Percentiles rank a stretch among this genome's conserved stretches.
Evolutionary conservation across 1,140 invertebrate species (phyloP).

Genomic region (Bombyx mandarina): DNA sequence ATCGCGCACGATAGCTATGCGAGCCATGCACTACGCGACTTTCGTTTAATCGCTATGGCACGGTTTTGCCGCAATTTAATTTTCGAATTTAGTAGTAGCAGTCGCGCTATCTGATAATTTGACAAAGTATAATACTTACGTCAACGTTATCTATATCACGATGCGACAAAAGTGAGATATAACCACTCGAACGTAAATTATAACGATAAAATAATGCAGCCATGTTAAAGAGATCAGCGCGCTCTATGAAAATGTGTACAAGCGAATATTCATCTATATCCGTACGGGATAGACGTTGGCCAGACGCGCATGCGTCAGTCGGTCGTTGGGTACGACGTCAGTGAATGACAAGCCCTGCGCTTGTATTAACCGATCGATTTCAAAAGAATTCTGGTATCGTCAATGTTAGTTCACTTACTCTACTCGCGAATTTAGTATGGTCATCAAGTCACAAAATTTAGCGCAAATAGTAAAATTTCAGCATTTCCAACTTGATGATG

Average conservation of each 20-base stretch:
- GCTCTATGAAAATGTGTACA: slow-evolving; percentile 45
- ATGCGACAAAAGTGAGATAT: slow-evolving; percentile 60
- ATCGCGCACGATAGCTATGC: slow-evolving; percentile 31
- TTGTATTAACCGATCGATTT: slow-evolving; percentile 65
- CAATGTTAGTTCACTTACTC: background rate
- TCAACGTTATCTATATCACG: slow-evolving; percentile 52
- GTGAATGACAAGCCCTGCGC: slow-evolving; percentile 65
- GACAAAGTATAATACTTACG: slow-evolving; percentile 53
- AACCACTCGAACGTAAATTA: slow-evolving; percentile 44
- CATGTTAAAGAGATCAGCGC: slow-evolving; percentile 44
- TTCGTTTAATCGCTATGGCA: slow-evolving; percentile 24
- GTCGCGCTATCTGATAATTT: slow-evolving; percentile 50
- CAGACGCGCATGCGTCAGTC: slow-evolving; percentile 67
- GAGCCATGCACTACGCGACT: slow-evolving; percentile 34
- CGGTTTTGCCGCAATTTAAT: slow-evolving; percentile 49
- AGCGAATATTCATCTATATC: slow-evolving; percentile 51
- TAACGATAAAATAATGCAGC: slow-evolving; percentile 48
- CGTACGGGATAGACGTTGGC: slow-evolving; percentile 58
- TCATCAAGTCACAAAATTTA: too few relatives aligned
- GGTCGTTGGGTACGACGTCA: slow-evolving; percentile 48
- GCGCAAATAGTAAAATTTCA: too few relatives aligned
- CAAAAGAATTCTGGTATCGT: slow-evolving; percentile 54
- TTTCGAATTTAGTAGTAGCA: slow-evolving; percentile 49
- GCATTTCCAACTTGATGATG: too few relatives aligned
- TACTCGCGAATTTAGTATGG: too few relatives aligned